Evolutionary conservation across 1,140 invertebrate species (phyloP).

Genomic region (Spodoptera litura): DNA sequence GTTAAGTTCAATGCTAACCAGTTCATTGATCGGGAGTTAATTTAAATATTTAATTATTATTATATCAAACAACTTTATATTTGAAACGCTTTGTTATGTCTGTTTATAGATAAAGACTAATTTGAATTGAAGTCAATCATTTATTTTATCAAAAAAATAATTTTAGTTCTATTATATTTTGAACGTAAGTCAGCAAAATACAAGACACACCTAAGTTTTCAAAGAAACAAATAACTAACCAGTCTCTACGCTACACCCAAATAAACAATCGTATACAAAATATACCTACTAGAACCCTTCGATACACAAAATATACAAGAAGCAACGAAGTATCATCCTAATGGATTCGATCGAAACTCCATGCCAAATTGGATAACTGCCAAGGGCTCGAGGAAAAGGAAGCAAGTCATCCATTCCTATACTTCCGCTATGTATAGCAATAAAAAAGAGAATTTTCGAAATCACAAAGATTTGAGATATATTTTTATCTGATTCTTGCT

Average conservation of each 20-base stretch:
- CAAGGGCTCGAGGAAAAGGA: constrained; percentile 46
- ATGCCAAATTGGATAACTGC: constrained; percentile 56
- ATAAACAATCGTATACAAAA: constrained; percentile 17
- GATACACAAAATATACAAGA: background rate
- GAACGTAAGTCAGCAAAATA: too few species aligned
- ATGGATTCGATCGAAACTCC: constrained; percentile 20
- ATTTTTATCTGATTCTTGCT: constrained; percentile 1
- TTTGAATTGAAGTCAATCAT: too few species aligned
- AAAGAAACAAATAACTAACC: background rate
- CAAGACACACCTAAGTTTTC: too few species aligned
- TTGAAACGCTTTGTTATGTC: too few species aligned
- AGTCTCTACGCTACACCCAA: background rate
- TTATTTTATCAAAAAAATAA: too few species aligned
- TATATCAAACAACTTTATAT: too few species aligned
- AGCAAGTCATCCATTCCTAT: constrained; percentile 28
- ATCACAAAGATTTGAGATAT: constrained; percentile 15
- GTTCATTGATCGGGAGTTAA: background rate
- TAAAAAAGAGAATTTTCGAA: constrained; percentile 26
- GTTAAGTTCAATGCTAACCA: constrained; percentile 27
- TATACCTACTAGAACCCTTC: background rate
- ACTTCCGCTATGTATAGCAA: constrained; percentile 44
- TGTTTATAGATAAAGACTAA: too few species aligned
- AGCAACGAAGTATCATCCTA: constrained; percentile 7
- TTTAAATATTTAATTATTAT: background rate
- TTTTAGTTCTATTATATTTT: too few species aligned